A percentile compares a stretch with the other conserved stretches of the same genome.
Evolutionary conservation across 2,888 invertebrate genomes (phyloP).

Genomic region (Acleris laterana): DNA sequence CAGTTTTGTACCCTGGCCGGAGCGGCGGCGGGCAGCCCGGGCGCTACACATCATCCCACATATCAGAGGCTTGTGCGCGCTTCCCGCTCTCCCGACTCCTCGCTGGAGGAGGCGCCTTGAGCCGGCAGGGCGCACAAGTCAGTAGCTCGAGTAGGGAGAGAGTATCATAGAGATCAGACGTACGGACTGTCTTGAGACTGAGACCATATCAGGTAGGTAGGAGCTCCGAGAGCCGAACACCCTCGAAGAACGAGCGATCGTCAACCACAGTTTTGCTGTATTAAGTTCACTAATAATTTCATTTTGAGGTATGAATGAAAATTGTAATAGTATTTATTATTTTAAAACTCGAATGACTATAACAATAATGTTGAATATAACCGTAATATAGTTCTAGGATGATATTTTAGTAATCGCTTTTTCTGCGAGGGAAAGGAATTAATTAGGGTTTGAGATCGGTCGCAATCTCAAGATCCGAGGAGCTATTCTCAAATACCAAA

Average conservation of each 20-base stretch:
- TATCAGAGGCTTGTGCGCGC: conserved; percentile 79
- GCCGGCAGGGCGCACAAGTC: conserved; percentile 71
- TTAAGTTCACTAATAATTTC: conserved; percentile 27
- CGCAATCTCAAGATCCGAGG: conserved; percentile 80
- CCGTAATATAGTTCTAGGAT: conserved; percentile 65
- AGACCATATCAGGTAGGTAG: conserved; percentile 82
- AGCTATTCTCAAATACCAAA: conserved; percentile 66
- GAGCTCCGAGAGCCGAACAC: conserved; percentile 56
- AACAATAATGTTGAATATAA: conserved; percentile 60
- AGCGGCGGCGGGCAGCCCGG: conserved; percentile 67
- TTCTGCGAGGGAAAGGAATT: conserved; percentile 78
- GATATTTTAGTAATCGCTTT: conserved; percentile 78
- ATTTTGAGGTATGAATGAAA: conserved; percentile 16
- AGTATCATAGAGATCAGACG: conserved; percentile 80
- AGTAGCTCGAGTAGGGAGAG: conserved; percentile 80
- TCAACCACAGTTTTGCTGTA: conserved; percentile 39
- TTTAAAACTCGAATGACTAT: conserved; percentile 55
- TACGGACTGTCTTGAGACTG: conserved; percentile 83
- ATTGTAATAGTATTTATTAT: conserved; percentile 40
- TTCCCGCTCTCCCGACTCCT: conserved; percentile 50
- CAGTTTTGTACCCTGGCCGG: conserved; percentile 72
- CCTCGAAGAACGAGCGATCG: conserved; percentile 80
- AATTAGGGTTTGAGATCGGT: conserved; percentile 69
- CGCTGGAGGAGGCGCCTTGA: background rate
- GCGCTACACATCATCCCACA: conserved; percentile 81